These are phyloP conservation scores for Climacteris rufus DNA, from an alignment of 2,113 vertebrate species.

Conservation along the genomic window DNA sequence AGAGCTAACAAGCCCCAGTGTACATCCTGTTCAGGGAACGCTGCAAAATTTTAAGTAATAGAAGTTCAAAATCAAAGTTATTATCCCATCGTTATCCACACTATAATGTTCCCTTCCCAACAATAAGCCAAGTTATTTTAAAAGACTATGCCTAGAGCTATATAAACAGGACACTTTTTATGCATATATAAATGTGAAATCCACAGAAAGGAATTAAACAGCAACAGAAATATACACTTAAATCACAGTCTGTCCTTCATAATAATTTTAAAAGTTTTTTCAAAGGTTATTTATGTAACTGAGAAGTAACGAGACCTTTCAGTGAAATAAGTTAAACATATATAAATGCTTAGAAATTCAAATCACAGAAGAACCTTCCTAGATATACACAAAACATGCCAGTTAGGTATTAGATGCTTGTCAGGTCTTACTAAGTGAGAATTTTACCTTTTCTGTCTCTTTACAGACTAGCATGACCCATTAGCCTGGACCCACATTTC, in stretches of 20 bases:
- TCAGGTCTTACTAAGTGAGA: not conserved
- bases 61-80: constrained; percentile 48
- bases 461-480: not conserved
- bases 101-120: constrained; percentile 3
- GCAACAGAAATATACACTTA: not conserved
- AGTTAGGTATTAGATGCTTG: not conserved
- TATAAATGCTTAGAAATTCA: not conserved
- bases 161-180: constrained; percentile 51
- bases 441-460: not conserved
- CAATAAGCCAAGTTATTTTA: constrained; percentile 26
- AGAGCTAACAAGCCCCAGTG: not conserved
- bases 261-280: not conserved
- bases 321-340: not conserved
- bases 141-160: constrained; percentile 25
- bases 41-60: constrained; percentile 48
- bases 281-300: not conserved
- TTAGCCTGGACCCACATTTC: not conserved
- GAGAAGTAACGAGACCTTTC: not conserved
- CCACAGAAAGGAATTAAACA: constrained; percentile 20
- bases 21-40: not conserved
- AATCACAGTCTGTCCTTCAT: not conserved
- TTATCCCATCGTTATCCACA: constrained; percentile 38
- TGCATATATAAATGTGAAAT: not conserved
- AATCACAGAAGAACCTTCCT: not conserved
- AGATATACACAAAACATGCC: not conserved